phyloP scores from a whole-genome alignment of 2,113 vertebrate species.

The Myodes glareolus region DNA sequence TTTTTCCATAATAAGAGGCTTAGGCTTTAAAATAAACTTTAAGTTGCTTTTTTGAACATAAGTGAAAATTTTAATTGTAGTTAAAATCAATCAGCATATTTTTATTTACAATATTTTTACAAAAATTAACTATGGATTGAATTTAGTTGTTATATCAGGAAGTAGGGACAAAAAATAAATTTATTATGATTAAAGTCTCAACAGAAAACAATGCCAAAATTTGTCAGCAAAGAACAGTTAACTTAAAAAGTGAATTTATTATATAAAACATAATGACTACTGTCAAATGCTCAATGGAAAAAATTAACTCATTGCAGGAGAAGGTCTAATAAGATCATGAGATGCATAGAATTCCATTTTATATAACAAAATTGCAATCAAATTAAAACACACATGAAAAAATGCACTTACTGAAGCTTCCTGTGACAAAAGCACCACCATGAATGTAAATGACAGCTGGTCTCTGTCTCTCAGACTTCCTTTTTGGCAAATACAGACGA shows the following conservation, averaged over 20 bases:
- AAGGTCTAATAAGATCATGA: neutral
- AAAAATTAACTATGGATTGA: neutral
- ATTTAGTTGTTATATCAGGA: neutral
- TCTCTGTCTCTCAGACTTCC: conserved; percentile 68
- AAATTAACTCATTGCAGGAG: neutral
- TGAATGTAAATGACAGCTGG: conserved; percentile 91
- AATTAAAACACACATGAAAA: neutral
- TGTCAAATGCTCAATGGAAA: neutral
- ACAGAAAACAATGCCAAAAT: neutral
- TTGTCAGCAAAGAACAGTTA: neutral
- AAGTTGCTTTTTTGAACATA: neutral
- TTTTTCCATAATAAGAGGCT: neutral
- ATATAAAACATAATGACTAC: neutral
- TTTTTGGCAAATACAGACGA: conserved; percentile 89
- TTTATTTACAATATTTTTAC: neutral
- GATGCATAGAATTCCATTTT: neutral
- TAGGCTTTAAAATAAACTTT: neutral
- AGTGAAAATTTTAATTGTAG: neutral
- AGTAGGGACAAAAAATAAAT: neutral
- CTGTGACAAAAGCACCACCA: conserved; percentile 91
- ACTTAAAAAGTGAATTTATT: neutral
- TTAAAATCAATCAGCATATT: neutral
- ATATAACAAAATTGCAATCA: neutral
- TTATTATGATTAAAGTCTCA: neutral
- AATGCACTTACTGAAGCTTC: conserved; percentile 88